Evolutionary conservation across 2,888 invertebrate species (phyloP).

Genomic region (Drosophila birchii): DNA sequence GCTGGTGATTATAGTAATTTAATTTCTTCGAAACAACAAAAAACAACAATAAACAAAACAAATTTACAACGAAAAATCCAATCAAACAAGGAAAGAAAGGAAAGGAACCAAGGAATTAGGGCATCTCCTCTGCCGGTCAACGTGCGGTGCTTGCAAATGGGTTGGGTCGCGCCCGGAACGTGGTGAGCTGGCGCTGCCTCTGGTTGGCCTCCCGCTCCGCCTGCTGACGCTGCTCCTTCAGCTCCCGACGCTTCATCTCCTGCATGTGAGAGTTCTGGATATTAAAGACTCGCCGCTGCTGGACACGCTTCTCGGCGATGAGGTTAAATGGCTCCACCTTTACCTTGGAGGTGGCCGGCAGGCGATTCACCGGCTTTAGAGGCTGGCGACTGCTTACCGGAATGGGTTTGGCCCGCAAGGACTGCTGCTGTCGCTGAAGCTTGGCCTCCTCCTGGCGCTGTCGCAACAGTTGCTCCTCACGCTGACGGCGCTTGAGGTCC

Average conservation of each 20-base stretch:
- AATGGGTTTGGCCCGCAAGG: constrained; percentile 26
- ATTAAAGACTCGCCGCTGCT: constrained; percentile 64
- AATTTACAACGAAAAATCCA: constrained; percentile 18
- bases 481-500: constrained; percentile 50
- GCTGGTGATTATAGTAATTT: constrained; percentile 58
- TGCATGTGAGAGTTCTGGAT: constrained; percentile 25
- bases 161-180: constrained; percentile 61
- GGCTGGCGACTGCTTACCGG: constrained; percentile 23
- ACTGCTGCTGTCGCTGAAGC: background rate
- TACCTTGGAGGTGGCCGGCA: background rate
- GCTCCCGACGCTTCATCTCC: constrained; percentile 49
- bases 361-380: constrained; percentile 35
- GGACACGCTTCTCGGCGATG: constrained; percentile 54
- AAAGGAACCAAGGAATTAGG: constrained; percentile 5
- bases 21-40: constrained; percentile 40
- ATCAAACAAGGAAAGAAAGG: constrained; percentile 10
- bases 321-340: constrained; percentile 58
- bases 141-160: constrained; percentile 43
- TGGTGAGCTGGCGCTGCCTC: constrained; percentile 57
- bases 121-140: constrained; percentile 3
- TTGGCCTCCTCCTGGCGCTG: constrained; percentile 45
- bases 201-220: constrained; percentile 39
- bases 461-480: constrained; percentile 25
- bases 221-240: constrained; percentile 32
- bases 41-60: constrained; percentile 17